Conservation (phyloP, 2,113 vertebrate genomes). For the Herpetotheres cachinnans region DNA sequence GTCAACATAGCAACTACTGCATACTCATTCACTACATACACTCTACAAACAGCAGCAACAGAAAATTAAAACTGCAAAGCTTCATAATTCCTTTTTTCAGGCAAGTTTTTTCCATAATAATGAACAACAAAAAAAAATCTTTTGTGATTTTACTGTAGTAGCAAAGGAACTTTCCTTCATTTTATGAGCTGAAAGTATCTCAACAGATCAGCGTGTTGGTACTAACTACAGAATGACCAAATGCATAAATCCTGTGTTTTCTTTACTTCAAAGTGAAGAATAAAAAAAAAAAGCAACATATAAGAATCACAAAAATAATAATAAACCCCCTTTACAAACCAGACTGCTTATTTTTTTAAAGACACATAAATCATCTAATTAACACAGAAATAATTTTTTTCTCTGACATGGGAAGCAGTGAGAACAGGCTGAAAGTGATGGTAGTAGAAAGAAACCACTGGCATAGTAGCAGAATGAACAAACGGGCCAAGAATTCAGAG, state of each 20-base stretch:
- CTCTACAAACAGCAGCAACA: not conserved
- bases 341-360: not conserved
- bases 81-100: not conserved
- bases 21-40: not conserved
- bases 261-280: not conserved
- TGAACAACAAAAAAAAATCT: not conserved
- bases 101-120: not conserved
- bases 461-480: not conserved
- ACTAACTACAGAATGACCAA: not conserved
- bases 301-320: not conserved
- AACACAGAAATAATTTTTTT: not conserved
- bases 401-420: not conserved
- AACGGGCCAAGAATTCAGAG: not conserved
- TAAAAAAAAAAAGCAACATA: not conserved
- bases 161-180: not conserved
- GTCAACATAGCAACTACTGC: not conserved
- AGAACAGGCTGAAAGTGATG: not conserved
- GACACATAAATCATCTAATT: not conserved
- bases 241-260: not conserved
- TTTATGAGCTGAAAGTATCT: not conserved
- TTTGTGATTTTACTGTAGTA: not conserved
- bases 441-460: not conserved
- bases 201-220: not conserved
- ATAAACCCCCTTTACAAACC: not conserved
- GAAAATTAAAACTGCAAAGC: not conserved